These are phyloP conservation scores for Macaria notata DNA, from an alignment of 2,888 invertebrate species.

Conservation along the genomic window DNA sequence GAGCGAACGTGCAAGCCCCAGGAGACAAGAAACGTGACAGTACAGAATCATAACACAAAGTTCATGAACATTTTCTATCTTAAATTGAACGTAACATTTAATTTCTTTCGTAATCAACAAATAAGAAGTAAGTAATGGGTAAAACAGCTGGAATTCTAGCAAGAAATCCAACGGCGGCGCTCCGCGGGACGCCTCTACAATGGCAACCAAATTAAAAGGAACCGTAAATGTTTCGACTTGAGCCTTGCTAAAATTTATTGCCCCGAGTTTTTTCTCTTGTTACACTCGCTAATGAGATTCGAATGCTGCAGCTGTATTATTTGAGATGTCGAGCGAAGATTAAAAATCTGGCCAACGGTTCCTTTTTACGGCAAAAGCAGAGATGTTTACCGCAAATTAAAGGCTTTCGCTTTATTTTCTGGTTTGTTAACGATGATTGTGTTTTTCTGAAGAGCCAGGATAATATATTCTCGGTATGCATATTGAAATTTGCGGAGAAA, in stretches of 20 bases:
- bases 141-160: slow-evolving; percentile 76
- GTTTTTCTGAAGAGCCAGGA: slow-evolving; percentile 40
- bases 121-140: slow-evolving; percentile 75
- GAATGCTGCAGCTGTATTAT: slow-evolving; percentile 75
- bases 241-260: slow-evolving; percentile 80
- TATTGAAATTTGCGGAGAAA: slow-evolving; percentile 63
- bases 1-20: slow-evolving; percentile 6
- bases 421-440: slow-evolving; percentile 49
- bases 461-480: slow-evolving; percentile 50
- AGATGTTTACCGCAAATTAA: slow-evolving; percentile 50
- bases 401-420: slow-evolving; percentile 46
- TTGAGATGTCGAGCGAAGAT: slow-evolving; percentile 59
- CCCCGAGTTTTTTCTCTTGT: slow-evolving; percentile 73
- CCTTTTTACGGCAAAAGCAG: slow-evolving; percentile 45
- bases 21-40: slow-evolving; percentile 10
- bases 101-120: slow-evolving; percentile 72
- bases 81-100: slow-evolving; percentile 53
- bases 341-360: slow-evolving; percentile 51
- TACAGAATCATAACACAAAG: slow-evolving; percentile 21
- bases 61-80: slow-evolving; percentile 25
- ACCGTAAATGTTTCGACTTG: slow-evolving; percentile 79
- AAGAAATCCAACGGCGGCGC: slow-evolving; percentile 72
- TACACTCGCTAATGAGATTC: slow-evolving; percentile 78
- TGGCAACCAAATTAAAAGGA: slow-evolving; percentile 81
- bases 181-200: slow-evolving; percentile 77